Evolutionary conservation across 2,113 vertebrate species (phyloP).

Genomic region (Echinops telfairi): DNA sequence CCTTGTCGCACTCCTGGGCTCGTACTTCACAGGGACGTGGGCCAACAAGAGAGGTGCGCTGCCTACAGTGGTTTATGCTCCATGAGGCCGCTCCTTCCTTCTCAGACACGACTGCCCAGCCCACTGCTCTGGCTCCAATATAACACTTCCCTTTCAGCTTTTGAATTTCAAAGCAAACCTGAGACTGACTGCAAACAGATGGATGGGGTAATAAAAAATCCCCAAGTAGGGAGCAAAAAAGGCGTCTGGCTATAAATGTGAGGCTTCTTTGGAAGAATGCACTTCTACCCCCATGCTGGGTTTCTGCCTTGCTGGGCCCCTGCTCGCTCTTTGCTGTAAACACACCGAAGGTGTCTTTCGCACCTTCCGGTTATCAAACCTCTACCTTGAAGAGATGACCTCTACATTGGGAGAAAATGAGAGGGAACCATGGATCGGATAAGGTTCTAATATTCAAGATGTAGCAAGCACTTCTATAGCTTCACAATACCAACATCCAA

Average conservation of each 20-base stretch:
- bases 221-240: slow-evolving; percentile 65
- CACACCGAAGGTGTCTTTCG: background rate
- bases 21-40: background rate
- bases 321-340: background rate
- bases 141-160: slow-evolving; percentile 79
- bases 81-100: slow-evolving; percentile 25
- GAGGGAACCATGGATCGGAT: background rate
- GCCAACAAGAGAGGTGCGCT: slow-evolving; percentile 46
- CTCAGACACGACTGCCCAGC: slow-evolving; percentile 67
- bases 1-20: background rate
- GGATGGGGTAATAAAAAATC: slow-evolving; percentile 75
- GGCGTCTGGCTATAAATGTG: slow-evolving; percentile 43
- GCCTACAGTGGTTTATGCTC: slow-evolving; percentile 55
- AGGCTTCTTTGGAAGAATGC: slow-evolving; percentile 58
- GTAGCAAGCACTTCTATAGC: background rate
- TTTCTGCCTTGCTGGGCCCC: background rate
- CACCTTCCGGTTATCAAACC: background rate
- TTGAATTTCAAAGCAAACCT: slow-evolving; percentile 83
- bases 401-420: background rate
- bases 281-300: slow-evolving; percentile 58
- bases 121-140: slow-evolving; percentile 71
- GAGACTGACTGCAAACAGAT: slow-evolving; percentile 81
- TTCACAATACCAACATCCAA: background rate
- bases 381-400: background rate
- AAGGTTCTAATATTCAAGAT: background rate